Evolutionary conservation across 2,113 vertebrate genomes (phyloP).

Genomic region (Tenebrosternarchus preto): DNA sequence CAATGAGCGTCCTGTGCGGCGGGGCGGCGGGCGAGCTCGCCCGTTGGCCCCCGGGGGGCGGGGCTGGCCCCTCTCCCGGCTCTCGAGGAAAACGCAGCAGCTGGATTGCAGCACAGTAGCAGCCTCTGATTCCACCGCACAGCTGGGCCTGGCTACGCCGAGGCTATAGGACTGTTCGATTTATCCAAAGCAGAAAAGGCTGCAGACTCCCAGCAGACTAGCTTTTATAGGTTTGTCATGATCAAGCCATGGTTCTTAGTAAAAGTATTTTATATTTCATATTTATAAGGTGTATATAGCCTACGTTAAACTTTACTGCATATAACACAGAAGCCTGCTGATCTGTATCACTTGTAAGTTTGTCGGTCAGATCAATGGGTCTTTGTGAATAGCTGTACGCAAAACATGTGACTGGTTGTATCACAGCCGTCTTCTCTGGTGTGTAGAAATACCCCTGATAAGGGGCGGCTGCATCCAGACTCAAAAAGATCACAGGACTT

Average conservation of each 20-base stretch:
- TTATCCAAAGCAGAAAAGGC: slow-evolving; percentile 9
- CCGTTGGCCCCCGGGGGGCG: slow-evolving; percentile 38
- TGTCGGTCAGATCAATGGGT: neutral
- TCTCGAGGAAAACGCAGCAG: slow-evolving; percentile 42
- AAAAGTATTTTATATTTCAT: neutral
- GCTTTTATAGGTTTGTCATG: too few relatives aligned
- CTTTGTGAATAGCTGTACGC: neutral
- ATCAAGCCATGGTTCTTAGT: neutral
- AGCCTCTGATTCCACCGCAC: slow-evolving; percentile 30
- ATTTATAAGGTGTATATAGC: too few relatives aligned
- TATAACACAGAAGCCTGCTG: too few relatives aligned
- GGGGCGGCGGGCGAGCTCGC: slow-evolving; percentile 32
- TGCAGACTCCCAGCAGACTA: neutral
- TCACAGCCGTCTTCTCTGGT: neutral
- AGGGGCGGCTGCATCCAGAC: neutral
- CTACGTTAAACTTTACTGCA: too few relatives aligned
- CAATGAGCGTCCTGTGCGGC: slow-evolving; percentile 52
- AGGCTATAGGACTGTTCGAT: neutral
- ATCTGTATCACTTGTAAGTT: neutral
- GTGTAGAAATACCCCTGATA: neutral
- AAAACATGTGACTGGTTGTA: neutral
- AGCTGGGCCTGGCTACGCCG: slow-evolving; percentile 13
- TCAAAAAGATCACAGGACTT: slow-evolving; percentile 64
- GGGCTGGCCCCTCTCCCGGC: slow-evolving; percentile 36
- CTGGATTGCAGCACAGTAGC: slow-evolving; percentile 36